Evolutionary conservation across 2,797 vertebrate species (phyloP).

Genomic region (Falco naumanni): DNA sequence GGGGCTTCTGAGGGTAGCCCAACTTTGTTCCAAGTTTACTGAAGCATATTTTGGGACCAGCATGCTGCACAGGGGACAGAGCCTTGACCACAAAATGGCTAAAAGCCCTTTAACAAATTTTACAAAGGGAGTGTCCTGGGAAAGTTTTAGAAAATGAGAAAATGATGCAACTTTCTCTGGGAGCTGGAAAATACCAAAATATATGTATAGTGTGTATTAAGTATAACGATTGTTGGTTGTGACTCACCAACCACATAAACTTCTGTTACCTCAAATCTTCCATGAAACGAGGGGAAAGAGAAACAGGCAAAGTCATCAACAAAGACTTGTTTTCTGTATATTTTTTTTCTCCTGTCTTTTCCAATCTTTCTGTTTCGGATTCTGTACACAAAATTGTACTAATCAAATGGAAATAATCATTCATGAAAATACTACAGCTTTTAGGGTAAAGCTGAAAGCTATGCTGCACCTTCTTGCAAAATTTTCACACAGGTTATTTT

Average conservation of each 20-base stretch:
- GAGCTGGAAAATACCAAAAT: slow-evolving; percentile 35
- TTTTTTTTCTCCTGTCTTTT: not conserved
- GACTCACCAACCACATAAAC: slow-evolving; percentile 56
- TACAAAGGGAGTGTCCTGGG: slow-evolving; percentile 18
- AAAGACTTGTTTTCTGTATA: not conserved
- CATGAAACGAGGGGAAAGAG: not conserved
- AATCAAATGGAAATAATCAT: not conserved
- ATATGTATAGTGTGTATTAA: not conserved
- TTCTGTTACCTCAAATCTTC: slow-evolving; percentile 29
- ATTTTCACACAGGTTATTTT: not conserved
- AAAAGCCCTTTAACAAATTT: slow-evolving; percentile 14
- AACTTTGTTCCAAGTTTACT: not conserved
- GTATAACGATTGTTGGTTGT: slow-evolving; percentile 16
- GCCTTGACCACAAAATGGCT: slow-evolving; percentile 35
- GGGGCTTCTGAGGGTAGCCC: not conserved
- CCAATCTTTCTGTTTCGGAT: not conserved
- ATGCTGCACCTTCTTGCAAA: not conserved
- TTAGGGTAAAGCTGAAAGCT: not conserved
- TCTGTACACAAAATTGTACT: not conserved
- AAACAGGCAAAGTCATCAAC: not conserved
- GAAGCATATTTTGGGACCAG: not conserved
- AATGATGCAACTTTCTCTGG: slow-evolving; percentile 14
- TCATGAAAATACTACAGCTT: not conserved
- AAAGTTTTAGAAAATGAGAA: slow-evolving; percentile 48
- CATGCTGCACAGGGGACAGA: not conserved